These are phyloP conservation scores for Nemotelus pantherinus DNA, from an alignment of 2,888 invertebrate genomes.

Conservation along the genomic window DNA sequence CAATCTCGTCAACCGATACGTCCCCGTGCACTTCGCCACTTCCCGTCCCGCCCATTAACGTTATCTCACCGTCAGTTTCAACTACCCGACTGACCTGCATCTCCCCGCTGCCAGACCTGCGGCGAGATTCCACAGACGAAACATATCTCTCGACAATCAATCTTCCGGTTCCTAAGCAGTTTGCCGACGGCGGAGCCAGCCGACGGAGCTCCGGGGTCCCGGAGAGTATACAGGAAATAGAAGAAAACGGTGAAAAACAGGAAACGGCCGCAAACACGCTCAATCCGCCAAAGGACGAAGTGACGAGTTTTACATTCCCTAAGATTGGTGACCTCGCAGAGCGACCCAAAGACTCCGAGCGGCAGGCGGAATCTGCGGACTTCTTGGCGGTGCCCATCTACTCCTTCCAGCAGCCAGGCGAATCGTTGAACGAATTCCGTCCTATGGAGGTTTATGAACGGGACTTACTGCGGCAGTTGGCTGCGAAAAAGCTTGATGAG, in stretches of 20 bases:
- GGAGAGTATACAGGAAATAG: conserved; percentile 55
- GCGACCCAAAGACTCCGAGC: conserved; percentile 52
- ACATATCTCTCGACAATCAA: conserved; percentile 64
- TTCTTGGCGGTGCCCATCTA: conserved; percentile 61
- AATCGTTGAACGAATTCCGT: conserved; percentile 61
- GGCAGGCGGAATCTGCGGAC: conserved; percentile 45
- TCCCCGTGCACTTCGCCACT: conserved; percentile 63
- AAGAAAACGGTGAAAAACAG: conserved; percentile 56
- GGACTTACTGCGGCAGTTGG: conserved; percentile 53
- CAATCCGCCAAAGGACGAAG: background rate
- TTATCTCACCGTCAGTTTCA: conserved; percentile 64
- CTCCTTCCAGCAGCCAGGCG: conserved; percentile 58
- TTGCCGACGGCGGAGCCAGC: conserved; percentile 82
- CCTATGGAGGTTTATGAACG: conserved; percentile 64
- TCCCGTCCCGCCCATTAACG: conserved; percentile 60
- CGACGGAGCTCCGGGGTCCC: conserved; percentile 69
- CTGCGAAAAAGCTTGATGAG: conserved; percentile 14
- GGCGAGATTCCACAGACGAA: conserved; percentile 71
- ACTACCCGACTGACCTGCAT: conserved; percentile 69
- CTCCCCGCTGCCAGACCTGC: conserved; percentile 73
- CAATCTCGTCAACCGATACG: conserved; percentile 59
- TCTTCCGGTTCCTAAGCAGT: conserved; percentile 82
- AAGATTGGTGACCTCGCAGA: conserved; percentile 23
- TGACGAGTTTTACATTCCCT: background rate
- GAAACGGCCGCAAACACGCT: background rate